A percentile compares a stretch with the other conserved stretches of the same genome.
phyloP scores from a whole-genome alignment of 1,140 invertebrate species.

The Fopius arisanus region DNA sequence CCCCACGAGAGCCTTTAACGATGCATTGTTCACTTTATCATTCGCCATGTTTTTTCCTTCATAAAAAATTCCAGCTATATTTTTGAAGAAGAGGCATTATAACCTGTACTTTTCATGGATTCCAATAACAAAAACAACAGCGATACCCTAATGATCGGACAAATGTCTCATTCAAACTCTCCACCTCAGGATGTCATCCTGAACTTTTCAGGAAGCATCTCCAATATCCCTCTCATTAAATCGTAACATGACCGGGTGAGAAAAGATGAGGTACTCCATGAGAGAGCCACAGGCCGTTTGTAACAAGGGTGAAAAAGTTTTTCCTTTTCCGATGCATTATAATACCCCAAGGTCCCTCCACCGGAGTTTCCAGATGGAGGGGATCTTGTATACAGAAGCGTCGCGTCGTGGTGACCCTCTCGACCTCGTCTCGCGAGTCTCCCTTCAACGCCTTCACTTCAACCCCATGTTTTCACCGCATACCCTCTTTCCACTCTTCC shows the following conservation, averaged over 20 bases:
- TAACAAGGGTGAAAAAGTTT: slow-evolving; percentile 22
- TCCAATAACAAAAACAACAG: too few relatives aligned
- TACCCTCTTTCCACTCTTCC: background rate
- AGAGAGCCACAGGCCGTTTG: background rate
- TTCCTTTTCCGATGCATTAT: slow-evolving; percentile 12
- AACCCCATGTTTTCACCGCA: slow-evolving; percentile 10
- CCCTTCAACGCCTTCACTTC: slow-evolving; percentile 1
- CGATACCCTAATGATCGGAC: too few relatives aligned
- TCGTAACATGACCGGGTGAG: background rate
- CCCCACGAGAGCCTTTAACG: slow-evolving; percentile 2
- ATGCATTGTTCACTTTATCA: slow-evolving; percentile 4
- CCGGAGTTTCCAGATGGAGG: background rate
- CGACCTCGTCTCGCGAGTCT: slow-evolving; percentile 19
- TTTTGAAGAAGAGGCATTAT: background rate
- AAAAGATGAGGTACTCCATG: background rate
- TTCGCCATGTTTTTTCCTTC: slow-evolving; percentile 1
- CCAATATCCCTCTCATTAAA: background rate
- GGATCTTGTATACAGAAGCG: background rate
- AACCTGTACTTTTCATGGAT: too few relatives aligned
- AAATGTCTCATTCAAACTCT: too few relatives aligned
- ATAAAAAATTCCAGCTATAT: background rate
- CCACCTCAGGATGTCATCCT: too few relatives aligned
- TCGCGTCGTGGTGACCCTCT: slow-evolving; percentile 22
- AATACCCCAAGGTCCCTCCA: slow-evolving; percentile 2
- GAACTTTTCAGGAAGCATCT: too few relatives aligned